A percentile compares a stretch with the other conserved stretches of the same genome.
phyloP scores from a whole-genome alignment of 1,140 invertebrate species.

The Euura lappo region DNA sequence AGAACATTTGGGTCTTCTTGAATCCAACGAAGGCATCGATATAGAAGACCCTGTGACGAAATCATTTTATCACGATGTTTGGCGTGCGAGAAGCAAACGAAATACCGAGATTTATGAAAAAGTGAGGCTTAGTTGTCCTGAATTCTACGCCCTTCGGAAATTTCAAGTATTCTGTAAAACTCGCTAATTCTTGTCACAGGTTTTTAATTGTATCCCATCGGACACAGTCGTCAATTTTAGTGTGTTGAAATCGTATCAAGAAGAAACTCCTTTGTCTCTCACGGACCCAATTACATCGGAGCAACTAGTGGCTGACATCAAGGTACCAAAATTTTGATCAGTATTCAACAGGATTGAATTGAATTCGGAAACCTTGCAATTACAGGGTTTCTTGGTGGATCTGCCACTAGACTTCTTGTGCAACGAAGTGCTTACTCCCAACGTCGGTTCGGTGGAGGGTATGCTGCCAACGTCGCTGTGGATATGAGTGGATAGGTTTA shows the following conservation, averaged over 20 bases:
- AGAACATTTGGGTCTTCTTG: slow-evolving; percentile 81
- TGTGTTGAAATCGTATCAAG: slow-evolving; percentile 75
- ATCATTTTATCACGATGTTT: slow-evolving; percentile 81
- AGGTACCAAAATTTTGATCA: slow-evolving; percentile 52
- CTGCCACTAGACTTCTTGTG: slow-evolving; percentile 86
- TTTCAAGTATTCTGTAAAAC: background rate
- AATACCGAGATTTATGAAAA: slow-evolving; percentile 91
- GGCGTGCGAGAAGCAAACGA: slow-evolving; percentile 75
- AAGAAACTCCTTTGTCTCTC: slow-evolving; percentile 68
- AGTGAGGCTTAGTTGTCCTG: slow-evolving; percentile 59
- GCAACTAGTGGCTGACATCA: slow-evolving; percentile 73
- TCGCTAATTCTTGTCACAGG: background rate
- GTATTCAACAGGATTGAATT: slow-evolving; percentile 15
- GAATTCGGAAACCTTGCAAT: slow-evolving; percentile 19
- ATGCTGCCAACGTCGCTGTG: slow-evolving; percentile 81
- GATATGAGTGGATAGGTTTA: slow-evolving; percentile 62
- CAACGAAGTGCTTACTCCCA: slow-evolving; percentile 82
- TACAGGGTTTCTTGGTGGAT: slow-evolving; percentile 83
- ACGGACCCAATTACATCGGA: slow-evolving; percentile 74
- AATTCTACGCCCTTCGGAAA: slow-evolving; percentile 24
- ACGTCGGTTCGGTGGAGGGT: slow-evolving; percentile 80
- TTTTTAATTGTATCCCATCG: slow-evolving; percentile 85
- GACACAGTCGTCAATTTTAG: slow-evolving; percentile 78
- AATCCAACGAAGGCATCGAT: slow-evolving; percentile 58
- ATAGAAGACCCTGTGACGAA: slow-evolving; percentile 78